Evolutionary conservation across 2,888 invertebrate genomes (phyloP), one percentile per base, ranked within the genome.

Genomic region (Mythimna albipuncta): DNA sequence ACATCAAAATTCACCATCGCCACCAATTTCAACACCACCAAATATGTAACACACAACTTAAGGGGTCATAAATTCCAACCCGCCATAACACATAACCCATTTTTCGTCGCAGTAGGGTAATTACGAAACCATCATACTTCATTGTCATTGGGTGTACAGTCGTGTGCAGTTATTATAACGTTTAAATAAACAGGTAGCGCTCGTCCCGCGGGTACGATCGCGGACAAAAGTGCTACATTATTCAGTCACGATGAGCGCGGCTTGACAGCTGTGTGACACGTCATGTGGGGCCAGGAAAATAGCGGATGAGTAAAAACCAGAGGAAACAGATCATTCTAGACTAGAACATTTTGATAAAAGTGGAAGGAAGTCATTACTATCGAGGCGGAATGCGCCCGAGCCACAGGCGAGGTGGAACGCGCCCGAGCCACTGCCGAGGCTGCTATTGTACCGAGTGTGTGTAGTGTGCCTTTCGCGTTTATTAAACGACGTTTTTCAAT

Each of bases 181-280:
- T 79, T 77, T 77, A 75, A 79, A 75, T 79, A 82, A 84, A 79
- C 77, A 85, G 76, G 76, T 68, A 79, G 61, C 64, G 75, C 55
- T 26, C 38, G 75, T 77, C 85, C 74, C 79, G 58, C 19, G 71
- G 69, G 84, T 80, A 84, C 80, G 66, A 75, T 81, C 79, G 75
- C 66, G 50, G 54, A 82, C 86, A 85, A 79, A 85, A 87, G 76
- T 80, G 70, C 59, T 87, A 80, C 79, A 87, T 88, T 85, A 88
- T 86, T 87, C 85, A 87, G 69, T 62, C 72, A 73, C 72, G 62
- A 66, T 75, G 74, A 75, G 72, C 81, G 71, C 63, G 71, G 59
- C 54, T 52, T 84, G 85, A 85, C 85, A 76, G 81, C 71, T 69
- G 83, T 62, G 70, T 85, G 78, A 83, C 83, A 83, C 62, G 76